Evolutionary conservation across 2,888 invertebrate genomes (phyloP).

Genomic region (Coleophora deauratella): DNA sequence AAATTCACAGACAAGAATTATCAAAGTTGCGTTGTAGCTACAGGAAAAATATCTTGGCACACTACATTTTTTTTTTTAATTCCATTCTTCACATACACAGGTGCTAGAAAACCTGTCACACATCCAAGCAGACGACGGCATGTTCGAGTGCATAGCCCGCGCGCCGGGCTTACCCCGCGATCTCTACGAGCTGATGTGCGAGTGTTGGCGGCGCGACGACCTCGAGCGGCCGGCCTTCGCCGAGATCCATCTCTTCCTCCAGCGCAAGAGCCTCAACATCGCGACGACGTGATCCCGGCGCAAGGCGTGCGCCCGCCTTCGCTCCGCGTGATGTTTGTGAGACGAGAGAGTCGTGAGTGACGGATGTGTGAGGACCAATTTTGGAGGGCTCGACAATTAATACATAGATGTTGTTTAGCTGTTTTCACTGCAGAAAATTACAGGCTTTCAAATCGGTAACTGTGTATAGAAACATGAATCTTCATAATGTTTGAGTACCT

Average conservation of each 20-base stretch:
- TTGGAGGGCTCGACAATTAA: background rate
- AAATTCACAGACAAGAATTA: too few relatives aligned
- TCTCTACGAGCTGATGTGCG: slow-evolving; percentile 87
- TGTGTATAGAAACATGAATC: too few relatives aligned
- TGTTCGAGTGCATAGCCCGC: slow-evolving; percentile 77
- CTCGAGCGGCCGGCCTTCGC: slow-evolving; percentile 84
- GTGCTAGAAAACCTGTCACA: slow-evolving; percentile 87
- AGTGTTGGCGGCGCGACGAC: slow-evolving; percentile 88
- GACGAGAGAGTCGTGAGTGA: slow-evolving; percentile 15
- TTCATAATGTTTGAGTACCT: too few relatives aligned
- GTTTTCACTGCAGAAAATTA: too few relatives aligned
- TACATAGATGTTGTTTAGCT: too few relatives aligned
- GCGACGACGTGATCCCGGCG: slow-evolving; percentile 43
- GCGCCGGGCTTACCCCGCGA: slow-evolving; percentile 84
- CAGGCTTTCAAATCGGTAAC: too few relatives aligned
- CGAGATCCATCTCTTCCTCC: slow-evolving; percentile 87
- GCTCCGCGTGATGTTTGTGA: slow-evolving; percentile 7
- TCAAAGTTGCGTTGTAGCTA: too few relatives aligned
- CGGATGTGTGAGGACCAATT: background rate
- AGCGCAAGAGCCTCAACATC: slow-evolving; percentile 55
- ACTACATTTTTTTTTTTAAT: too few relatives aligned
- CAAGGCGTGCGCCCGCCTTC: slow-evolving; percentile 18
- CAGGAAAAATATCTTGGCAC: too few relatives aligned
- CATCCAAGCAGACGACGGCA: slow-evolving; percentile 76
- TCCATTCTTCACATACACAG: too few relatives aligned